Evolutionary conservation across 1,140 invertebrate species (phyloP).

Genomic region (Belonocnema kinseyi): DNA sequence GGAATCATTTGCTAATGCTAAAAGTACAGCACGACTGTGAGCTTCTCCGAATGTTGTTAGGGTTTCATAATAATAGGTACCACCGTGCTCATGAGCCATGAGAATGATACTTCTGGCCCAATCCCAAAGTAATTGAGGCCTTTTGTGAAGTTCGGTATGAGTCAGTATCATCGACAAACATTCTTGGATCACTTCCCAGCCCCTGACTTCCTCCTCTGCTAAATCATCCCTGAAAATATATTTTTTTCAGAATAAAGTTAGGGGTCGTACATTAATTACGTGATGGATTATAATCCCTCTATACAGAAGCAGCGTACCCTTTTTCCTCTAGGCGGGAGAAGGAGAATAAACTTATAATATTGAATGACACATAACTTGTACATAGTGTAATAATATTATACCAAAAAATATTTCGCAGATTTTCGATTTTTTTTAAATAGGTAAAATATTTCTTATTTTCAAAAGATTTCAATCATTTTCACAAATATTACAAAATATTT

Average conservation of each 20-base stretch:
- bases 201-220: conserved; percentile 53
- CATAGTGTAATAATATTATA: too few relatives aligned
- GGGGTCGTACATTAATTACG: too few relatives aligned
- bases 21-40: conserved; percentile 62
- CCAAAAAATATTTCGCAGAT: too few relatives aligned
- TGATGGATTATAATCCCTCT: too few relatives aligned
- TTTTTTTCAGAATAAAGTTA: neutral
- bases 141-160: conserved; percentile 54
- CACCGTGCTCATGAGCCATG: conserved; percentile 58
- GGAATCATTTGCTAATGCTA: conserved; percentile 66
- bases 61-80: conserved; percentile 64
- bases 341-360: too few relatives aligned
- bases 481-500: too few relatives aligned
- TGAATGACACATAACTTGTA: too few relatives aligned
- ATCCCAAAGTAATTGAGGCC: conserved; percentile 64
- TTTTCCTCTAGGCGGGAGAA: too few relatives aligned
- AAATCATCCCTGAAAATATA: conserved; percentile 49
- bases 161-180: conserved; percentile 64
- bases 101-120: conserved; percentile 63
- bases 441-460: too few relatives aligned
- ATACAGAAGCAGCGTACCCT: too few relatives aligned
- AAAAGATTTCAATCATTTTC: too few relatives aligned
- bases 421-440: too few relatives aligned
- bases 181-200: conserved; percentile 66
- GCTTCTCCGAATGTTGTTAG: conserved; percentile 68